Conservation (phyloP, 2,888 invertebrate genomes). For the Melangyna quadrimaculata region DNA sequence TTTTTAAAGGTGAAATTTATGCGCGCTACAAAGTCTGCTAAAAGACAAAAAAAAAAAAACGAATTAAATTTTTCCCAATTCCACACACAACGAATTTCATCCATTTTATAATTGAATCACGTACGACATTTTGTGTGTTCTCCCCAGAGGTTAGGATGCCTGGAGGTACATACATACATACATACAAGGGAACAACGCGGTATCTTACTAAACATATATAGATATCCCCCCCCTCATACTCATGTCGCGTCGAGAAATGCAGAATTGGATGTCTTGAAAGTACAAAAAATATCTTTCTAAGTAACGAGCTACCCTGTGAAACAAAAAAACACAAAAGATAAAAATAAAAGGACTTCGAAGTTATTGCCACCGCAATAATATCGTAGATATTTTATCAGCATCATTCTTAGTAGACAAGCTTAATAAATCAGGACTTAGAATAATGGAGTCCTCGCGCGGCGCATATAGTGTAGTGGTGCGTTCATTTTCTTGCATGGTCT, state of each 20-base stretch:
- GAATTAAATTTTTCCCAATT: slow-evolving; percentile 52
- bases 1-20: slow-evolving; percentile 57
- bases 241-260: slow-evolving; percentile 39
- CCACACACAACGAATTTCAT: slow-evolving; percentile 38
- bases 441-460: slow-evolving; percentile 62
- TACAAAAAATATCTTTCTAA: not conserved
- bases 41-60: not conserved
- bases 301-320: slow-evolving; percentile 2
- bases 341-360: not conserved
- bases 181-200: slow-evolving; percentile 14
- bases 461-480: slow-evolving; percentile 14
- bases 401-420: slow-evolving; percentile 54
- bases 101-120: slow-evolving; percentile 81
- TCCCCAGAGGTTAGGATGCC: slow-evolving; percentile 9
- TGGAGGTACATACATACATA: slow-evolving; percentile 4
- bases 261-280: slow-evolving; percentile 59
- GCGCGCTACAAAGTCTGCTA: slow-evolving; percentile 32
- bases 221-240: not conserved
- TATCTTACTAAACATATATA: not conserved
- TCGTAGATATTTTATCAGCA: slow-evolving; percentile 67
- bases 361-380: slow-evolving; percentile 52
- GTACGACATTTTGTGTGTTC: slow-evolving; percentile 77
- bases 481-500: slow-evolving; percentile 20
- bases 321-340: not conserved
- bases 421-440: slow-evolving; percentile 69